Percentiles rank a stretch among this genome's conserved stretches.
These are phyloP conservation scores for Eristalinus aeneus DNA, from an alignment of 2,888 invertebrate species.

Conservation along the genomic window DNA sequence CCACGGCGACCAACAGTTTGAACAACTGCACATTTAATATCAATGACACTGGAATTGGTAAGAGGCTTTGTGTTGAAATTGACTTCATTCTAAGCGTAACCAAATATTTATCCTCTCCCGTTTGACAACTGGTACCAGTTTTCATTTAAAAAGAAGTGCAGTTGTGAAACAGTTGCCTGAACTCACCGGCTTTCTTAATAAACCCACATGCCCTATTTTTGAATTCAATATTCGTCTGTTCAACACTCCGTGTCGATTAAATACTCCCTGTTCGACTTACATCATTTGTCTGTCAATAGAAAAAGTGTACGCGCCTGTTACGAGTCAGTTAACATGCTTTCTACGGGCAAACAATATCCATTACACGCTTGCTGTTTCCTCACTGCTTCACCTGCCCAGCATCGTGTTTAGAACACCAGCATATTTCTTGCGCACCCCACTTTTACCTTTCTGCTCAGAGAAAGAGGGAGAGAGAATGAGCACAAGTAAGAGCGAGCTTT, in stretches of 20 bases:
- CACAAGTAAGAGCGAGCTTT: constrained; percentile 39
- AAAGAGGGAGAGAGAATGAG: not conserved
- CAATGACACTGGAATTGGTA: no score
- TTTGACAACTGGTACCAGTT: not conserved
- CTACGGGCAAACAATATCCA: no score
- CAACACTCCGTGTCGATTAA: not conserved
- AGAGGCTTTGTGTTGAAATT: not conserved
- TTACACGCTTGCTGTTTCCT: not conserved
- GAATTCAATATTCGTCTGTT: not conserved
- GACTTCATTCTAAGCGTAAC: not conserved
- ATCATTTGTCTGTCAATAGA: not conserved
- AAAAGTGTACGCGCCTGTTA: not conserved
- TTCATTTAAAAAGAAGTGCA: not conserved
- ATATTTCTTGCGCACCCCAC: not conserved
- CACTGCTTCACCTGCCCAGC: not conserved
- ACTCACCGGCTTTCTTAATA: not conserved
- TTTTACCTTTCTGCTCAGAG: not conserved
- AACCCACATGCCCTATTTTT: not conserved
- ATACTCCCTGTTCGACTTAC: not conserved
- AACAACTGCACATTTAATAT: no score
- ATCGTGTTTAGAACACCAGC: not conserved
- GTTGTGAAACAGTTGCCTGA: not conserved
- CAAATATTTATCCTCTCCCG: not conserved
- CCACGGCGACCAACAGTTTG: no score
- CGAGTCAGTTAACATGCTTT: no score